Percentiles rank a stretch among this genome's conserved stretches.
Conservation (phyloP, 2,888 invertebrate species). For the Neoscelio sp. region DNA sequence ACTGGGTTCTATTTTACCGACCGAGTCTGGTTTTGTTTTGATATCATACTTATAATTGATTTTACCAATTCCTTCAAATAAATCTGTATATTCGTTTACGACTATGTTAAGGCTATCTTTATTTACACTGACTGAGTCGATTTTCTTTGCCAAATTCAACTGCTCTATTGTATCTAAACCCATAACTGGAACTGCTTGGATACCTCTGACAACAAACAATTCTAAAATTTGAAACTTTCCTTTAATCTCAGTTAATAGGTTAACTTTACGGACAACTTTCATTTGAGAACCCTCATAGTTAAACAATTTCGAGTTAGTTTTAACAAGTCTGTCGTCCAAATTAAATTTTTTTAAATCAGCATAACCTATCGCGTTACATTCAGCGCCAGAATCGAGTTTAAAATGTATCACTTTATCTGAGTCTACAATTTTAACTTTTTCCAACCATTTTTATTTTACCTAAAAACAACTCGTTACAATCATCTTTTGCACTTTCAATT, state of each 20-base stretch:
- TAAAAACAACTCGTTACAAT: not conserved
- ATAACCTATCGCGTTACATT: not conserved
- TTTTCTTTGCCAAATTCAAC: conserved; percentile 49
- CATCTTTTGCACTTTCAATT: conserved; percentile 6
- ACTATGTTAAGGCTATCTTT: not conserved
- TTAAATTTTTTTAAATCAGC: not conserved
- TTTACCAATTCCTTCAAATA: conserved; percentile 50
- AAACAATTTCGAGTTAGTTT: not conserved
- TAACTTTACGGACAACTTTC: conserved; percentile 1
- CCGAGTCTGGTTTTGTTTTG: conserved; percentile 45
- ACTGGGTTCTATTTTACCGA: conserved; percentile 27
- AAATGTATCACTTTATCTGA: not conserved
- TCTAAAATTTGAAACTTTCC: conserved; percentile 19
- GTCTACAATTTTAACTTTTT: not conserved
- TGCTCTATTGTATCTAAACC: conserved; percentile 21
- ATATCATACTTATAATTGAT: conserved; percentile 56
- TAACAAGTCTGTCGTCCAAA: not conserved
- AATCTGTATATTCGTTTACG: conserved; percentile 8
- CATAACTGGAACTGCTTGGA: conserved; percentile 26
- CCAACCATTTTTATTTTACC: not conserved
- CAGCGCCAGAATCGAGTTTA: not conserved
- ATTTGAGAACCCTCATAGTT: not conserved
- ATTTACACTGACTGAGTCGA: not conserved
- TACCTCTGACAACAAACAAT: conserved; percentile 18
- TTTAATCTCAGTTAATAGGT: conserved; percentile 17